Conservation (phyloP, 2,888 invertebrate genomes). For the Troides aeacus region DNA sequence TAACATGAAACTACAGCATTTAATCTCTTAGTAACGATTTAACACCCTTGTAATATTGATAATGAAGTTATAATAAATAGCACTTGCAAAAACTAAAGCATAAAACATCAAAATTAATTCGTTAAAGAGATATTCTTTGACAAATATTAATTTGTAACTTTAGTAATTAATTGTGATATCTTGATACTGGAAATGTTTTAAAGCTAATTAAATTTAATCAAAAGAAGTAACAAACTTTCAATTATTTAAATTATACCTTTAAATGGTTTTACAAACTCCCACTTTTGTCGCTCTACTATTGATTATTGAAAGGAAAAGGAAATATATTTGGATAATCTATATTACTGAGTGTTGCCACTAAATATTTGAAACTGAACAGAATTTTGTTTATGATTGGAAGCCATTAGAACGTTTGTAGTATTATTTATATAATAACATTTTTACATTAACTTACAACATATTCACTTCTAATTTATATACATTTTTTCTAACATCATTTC, state of each 20-base stretch:
- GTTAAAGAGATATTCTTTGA: background rate
- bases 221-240: background rate
- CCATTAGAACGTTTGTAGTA: background rate
- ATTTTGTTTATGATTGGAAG: background rate
- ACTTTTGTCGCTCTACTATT: background rate
- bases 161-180: background rate
- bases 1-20: background rate
- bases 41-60: background rate
- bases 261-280: background rate
- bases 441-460: too few species aligned
- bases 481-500: too few species aligned
- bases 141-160: background rate
- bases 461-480: too few species aligned
- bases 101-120: background rate
- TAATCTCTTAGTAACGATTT: background rate
- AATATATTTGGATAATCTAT: background rate
- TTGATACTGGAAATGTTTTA: background rate
- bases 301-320: background rate
- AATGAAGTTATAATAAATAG: background rate
- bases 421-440: too few species aligned
- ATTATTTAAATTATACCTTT: background rate
- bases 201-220: background rate
- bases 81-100: background rate
- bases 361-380: background rate
- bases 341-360: background rate